Conservation (phyloP, 2,113 vertebrate genomes). For the Oriolus oriolus region DNA sequence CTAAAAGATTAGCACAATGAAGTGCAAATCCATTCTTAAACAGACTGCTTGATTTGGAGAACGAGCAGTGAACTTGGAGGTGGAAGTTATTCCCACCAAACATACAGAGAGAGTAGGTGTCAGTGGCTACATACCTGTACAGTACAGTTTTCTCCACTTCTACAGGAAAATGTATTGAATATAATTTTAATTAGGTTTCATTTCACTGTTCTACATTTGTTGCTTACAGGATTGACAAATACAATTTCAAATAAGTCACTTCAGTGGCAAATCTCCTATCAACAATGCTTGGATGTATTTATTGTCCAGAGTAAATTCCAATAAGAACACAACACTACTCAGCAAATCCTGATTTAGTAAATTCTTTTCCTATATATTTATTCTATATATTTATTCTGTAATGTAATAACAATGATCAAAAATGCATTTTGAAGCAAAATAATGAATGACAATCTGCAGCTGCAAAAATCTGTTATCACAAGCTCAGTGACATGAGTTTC, state of each 20-base stretch:
- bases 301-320: neutral
- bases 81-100: neutral
- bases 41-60: neutral
- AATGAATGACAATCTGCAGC: neutral
- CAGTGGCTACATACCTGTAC: neutral
- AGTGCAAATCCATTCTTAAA: neutral
- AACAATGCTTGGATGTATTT: neutral
- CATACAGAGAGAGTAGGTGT: neutral
- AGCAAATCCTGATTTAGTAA: neutral
- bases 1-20: neutral
- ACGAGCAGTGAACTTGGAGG: neutral
- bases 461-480: neutral
- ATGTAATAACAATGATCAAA: neutral
- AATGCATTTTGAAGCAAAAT: neutral
- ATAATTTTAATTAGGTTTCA: neutral
- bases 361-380: neutral
- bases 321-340: neutral
- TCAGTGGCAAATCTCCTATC: neutral
- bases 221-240: neutral
- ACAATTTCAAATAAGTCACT: neutral
- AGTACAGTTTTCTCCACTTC: neutral
- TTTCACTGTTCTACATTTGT: neutral
- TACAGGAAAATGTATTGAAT: neutral
- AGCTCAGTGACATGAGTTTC: neutral
- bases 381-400: neutral